Base-by-base conservation (phyloP, 2,113 vertebrate genomes). In the Climacteris rufus region DNA sequence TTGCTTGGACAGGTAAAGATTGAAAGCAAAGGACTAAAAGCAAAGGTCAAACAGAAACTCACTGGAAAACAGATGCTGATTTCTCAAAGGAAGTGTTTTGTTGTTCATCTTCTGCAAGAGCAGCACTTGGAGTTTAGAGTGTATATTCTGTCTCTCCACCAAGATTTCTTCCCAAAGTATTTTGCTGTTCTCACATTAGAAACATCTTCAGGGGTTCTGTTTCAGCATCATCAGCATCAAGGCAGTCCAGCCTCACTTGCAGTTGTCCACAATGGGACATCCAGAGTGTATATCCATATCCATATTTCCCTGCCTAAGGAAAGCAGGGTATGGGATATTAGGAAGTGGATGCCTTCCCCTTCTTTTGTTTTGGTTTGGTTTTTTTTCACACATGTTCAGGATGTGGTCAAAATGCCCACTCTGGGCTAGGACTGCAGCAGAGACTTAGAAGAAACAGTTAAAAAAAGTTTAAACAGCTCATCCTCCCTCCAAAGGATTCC, bases 241-340 rank as follows among this genome's bases (percentile, higher is more conserved):
- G 35, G 24, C 22, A 54, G 14, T 24, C 13, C 39, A 68, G 9
- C 8, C 44, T 69, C 44, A 10, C 35, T 13, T 27, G 15, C 11
- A 40, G 25, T 6, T 74, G 6, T 11, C 54, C 60, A 22, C 21
- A 50, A 14, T 13, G 37, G 39, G n/a, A 72, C 16, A 27, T 5
- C 15, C 39, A 1, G 2, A 49, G 14, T 1, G 0, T 14, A 13
- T 7, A 47, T 47, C 40, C 40, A 13, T 7, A 47, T 47, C 40
- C 40, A 1, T 13, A 60, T 57, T 23, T 63, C 50, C n/a, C 44
- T 63, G 39, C 22, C 47, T 18, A 7, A 60, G 45, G 45, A 60
- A 44, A 69, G 12, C 44, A 77, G 33, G 33, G 17, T 4, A 31
- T 1, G 4, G 11, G 23, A 9, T 65, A 17, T 50, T 49, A 39